These are phyloP conservation scores for Centropyge bicolor DNA, from an alignment of 2,797 vertebrate genomes.

Conservation along the genomic window DNA sequence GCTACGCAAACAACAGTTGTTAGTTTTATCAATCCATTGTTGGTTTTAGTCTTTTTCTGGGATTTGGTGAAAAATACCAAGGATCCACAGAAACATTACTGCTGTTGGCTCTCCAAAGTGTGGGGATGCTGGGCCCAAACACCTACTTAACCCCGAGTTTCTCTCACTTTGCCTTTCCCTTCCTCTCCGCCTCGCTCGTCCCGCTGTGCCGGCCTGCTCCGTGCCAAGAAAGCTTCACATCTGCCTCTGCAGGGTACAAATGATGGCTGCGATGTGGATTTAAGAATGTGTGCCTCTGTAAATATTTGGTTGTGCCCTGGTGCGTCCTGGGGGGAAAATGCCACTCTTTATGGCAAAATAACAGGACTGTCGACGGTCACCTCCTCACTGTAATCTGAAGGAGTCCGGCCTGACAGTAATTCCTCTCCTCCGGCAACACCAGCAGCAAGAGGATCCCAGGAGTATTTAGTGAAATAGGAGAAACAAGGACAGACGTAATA, in stretches of 20 bases:
- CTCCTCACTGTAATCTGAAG: constrained; percentile 28
- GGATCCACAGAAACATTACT: background rate
- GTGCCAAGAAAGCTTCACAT: constrained; percentile 63
- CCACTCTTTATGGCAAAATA: constrained; percentile 30
- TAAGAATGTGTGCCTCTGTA: constrained; percentile 56
- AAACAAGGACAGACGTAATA: constrained; percentile 63
- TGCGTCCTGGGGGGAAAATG: constrained; percentile 36
- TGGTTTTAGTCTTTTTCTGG: background rate
- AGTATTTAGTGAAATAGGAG: constrained; percentile 59
- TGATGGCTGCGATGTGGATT: constrained; percentile 62
- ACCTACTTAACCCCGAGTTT: constrained; percentile 22
- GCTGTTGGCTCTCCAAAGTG: constrained; percentile 21
- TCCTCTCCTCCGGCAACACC: constrained; percentile 51
- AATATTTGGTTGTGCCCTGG: constrained; percentile 54
- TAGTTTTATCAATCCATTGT: background rate
- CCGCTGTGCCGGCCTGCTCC: constrained; percentile 55
- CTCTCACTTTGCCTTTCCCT: constrained; percentile 37
- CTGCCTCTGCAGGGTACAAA: constrained; percentile 62
- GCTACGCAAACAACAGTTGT: background rate
- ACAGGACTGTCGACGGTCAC: constrained; percentile 23
- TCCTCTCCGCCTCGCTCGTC: constrained; percentile 39
- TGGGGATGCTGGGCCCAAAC: constrained; percentile 25
- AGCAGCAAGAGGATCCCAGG: constrained; percentile 59
- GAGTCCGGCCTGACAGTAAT: constrained; percentile 61
- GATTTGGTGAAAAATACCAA: background rate